Evolutionary conservation across 2,797 vertebrate genomes (phyloP).

Genomic region (Siniperca obscura): DNA sequence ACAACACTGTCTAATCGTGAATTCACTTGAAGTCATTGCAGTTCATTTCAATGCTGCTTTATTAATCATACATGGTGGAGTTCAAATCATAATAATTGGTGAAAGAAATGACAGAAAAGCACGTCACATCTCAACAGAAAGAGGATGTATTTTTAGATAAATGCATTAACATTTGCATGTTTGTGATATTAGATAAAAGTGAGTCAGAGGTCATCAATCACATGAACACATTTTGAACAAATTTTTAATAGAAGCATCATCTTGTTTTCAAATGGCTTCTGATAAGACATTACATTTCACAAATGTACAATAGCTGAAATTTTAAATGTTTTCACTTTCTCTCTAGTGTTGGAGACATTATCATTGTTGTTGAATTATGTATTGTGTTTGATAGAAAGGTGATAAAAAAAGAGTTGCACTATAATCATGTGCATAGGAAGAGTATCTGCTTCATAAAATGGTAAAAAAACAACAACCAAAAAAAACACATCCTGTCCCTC

Average conservation of each 20-base stretch:
- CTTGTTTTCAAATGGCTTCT: neutral
- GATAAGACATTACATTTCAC: neutral
- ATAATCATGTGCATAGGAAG: conserved; percentile 35
- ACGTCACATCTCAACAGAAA: neutral
- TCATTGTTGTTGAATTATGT: neutral
- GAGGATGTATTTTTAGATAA: too few species aligned
- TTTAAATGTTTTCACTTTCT: neutral
- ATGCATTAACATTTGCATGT: neutral
- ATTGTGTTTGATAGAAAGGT: conserved; percentile 17
- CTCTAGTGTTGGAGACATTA: neutral
- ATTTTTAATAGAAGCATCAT: too few species aligned
- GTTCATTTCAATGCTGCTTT: neutral
- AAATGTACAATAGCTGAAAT: neutral
- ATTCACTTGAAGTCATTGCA: neutral
- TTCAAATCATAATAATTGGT: neutral
- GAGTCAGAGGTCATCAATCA: neutral
- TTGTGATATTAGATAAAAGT: neutral
- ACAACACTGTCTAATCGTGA: neutral
- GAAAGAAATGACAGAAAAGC: neutral
- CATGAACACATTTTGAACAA: neutral
- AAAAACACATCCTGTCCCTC: conserved; percentile 69
- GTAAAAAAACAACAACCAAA: conserved; percentile 9
- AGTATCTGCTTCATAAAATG: conserved; percentile 44
- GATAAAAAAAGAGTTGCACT: neutral
- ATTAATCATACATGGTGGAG: neutral